Evolutionary conservation across 2,888 invertebrate genomes (phyloP).

Genomic region (Thelaira solivaga): DNA sequence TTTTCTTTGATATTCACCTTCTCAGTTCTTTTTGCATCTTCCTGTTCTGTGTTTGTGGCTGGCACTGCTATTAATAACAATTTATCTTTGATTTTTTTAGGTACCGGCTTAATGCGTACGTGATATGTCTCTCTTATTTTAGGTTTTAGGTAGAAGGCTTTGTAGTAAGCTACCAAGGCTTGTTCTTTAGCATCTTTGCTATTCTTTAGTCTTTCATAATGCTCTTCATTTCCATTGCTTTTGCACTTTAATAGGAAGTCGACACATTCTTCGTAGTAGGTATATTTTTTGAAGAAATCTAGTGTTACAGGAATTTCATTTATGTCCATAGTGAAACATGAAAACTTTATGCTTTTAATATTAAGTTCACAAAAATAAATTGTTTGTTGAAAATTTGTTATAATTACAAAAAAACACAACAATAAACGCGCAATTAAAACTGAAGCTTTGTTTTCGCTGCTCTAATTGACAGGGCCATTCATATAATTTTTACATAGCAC

Average conservation of each 20-base stretch:
- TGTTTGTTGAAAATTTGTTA: too few species aligned
- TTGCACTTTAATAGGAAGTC: conserved; percentile 9
- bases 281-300: conserved; percentile 35
- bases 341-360: too few species aligned
- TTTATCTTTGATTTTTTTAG: conserved; percentile 35
- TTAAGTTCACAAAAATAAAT: too few species aligned
- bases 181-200: neutral
- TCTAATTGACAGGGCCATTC: too few species aligned
- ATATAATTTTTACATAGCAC: too few species aligned
- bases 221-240: neutral
- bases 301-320: conserved; percentile 14
- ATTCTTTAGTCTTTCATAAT: neutral
- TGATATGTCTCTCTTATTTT: conserved; percentile 33
- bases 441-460: too few species aligned
- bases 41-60: neutral
- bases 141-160: conserved; percentile 46
- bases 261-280: conserved; percentile 20
- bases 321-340: neutral
- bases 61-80: conserved; percentile 35
- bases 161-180: conserved; percentile 30
- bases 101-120: conserved; percentile 44
- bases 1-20: neutral
- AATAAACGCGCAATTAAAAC: too few species aligned
- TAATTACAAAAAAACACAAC: too few species aligned
- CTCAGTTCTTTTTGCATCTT: neutral